A percentile compares a stretch with the other conserved stretches of the same genome.
phyloP scores from a whole-genome alignment of 1,140 invertebrate species.

The Atta colombica region DNA sequence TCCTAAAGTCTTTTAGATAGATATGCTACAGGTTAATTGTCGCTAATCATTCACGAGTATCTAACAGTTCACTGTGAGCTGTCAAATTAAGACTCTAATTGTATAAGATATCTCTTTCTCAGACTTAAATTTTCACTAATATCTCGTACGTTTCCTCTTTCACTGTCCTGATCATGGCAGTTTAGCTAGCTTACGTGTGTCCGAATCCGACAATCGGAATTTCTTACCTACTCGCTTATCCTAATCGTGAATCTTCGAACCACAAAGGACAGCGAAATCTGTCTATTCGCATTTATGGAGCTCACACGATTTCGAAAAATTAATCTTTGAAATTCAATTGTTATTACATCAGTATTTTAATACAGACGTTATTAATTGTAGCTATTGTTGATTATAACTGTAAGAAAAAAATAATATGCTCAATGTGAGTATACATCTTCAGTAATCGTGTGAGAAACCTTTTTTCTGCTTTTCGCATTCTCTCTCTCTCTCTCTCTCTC shows the following conservation, averaged over 20 bases:
- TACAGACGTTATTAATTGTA: not conserved
- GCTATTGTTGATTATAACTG: not conserved
- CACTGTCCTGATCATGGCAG: slow-evolving; percentile 80
- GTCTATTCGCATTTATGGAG: slow-evolving; percentile 8
- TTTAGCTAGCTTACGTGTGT: slow-evolving; percentile 85
- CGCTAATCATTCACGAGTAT: slow-evolving; percentile 29
- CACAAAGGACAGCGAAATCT: slow-evolving; percentile 63
- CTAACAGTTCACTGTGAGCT: slow-evolving; percentile 26
- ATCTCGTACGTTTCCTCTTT: slow-evolving; percentile 51
- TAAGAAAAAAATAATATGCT: not conserved
- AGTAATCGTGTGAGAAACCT: slow-evolving; percentile 34
- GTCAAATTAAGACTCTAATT: slow-evolving; percentile 31
- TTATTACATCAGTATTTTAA: not conserved
- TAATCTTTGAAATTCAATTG: slow-evolving; percentile 23
- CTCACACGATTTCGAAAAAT: slow-evolving; percentile 31
- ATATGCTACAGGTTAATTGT: slow-evolving; percentile 40
- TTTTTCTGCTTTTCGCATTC: slow-evolving; percentile 53
- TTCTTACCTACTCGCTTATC: slow-evolving; percentile 82
- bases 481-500: slow-evolving; percentile 23
- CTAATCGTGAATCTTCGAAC: slow-evolving; percentile 46
- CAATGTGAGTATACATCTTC: not conserved
- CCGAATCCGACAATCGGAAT: slow-evolving; percentile 77
- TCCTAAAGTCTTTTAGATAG: slow-evolving; percentile 61
- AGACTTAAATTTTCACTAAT: slow-evolving; percentile 64
- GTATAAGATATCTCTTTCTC: not conserved